Evolutionary conservation across 2,797 vertebrate species (phyloP).

Genomic region (Poecile montanus): DNA sequence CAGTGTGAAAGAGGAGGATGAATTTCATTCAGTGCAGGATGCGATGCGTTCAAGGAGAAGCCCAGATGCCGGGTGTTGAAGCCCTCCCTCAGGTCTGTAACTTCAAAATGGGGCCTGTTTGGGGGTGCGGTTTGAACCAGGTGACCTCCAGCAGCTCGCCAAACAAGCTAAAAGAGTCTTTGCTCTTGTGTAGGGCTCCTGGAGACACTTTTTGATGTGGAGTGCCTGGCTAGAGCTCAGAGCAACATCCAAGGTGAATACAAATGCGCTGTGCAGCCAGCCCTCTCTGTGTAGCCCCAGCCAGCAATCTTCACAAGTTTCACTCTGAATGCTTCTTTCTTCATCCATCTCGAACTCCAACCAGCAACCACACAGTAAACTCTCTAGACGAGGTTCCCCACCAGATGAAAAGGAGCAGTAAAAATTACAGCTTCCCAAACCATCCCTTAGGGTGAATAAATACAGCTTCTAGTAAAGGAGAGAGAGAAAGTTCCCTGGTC

Average conservation of each 20-base stretch:
- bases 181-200: neutral
- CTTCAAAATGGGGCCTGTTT: neutral
- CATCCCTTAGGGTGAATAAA: neutral
- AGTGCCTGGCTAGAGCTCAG: neutral
- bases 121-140: neutral
- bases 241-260: neutral
- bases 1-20: neutral
- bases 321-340: neutral
- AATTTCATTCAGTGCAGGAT: neutral
- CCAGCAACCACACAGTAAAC: neutral
- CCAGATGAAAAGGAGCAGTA: neutral
- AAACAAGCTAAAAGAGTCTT: neutral
- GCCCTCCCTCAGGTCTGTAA: neutral
- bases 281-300: neutral
- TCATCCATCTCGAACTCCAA: neutral
- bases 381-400: neutral
- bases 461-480: neutral
- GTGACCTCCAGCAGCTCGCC: neutral
- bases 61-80: neutral
- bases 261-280: neutral
- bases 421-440: neutral
- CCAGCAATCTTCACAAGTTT: neutral
- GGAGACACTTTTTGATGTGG: neutral
- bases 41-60: neutral
- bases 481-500: neutral